Percentiles rank a stretch among this genome's conserved stretches.
These are phyloP conservation scores for Synergus gifuensis DNA, from an alignment of 2,888 invertebrate genomes.

Conservation along the genomic window DNA sequence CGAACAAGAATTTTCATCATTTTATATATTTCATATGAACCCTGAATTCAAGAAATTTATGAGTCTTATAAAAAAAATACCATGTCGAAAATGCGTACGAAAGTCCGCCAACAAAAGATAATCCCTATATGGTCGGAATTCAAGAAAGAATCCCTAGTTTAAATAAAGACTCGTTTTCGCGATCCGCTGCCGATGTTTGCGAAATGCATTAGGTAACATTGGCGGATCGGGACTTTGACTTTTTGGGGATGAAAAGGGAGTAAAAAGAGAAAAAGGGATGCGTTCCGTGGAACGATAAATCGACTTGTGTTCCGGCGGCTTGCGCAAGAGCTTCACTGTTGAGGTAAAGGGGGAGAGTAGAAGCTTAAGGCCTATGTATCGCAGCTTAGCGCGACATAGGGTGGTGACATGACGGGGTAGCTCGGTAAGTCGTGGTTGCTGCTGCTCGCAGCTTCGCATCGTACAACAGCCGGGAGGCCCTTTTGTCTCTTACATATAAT, in stretches of 20 bases:
- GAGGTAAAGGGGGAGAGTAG: constrained; percentile 50
- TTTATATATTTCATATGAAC: too few relatives aligned
- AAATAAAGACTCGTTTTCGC: constrained; percentile 70
- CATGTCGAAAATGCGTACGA: neutral
- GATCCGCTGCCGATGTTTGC: constrained; percentile 71
- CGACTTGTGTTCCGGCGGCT: constrained; percentile 15
- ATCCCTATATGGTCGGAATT: neutral
- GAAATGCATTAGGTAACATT: constrained; percentile 68
- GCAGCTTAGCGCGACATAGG: constrained; percentile 66
- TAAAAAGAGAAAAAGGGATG: neutral
- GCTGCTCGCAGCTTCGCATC: constrained; percentile 40
- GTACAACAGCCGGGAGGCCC: constrained; percentile 56
- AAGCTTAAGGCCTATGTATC: constrained; percentile 72
- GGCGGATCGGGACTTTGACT: constrained; percentile 23
- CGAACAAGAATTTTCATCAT: too few relatives aligned
- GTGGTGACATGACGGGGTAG: constrained; percentile 49
- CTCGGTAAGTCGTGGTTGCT: constrained; percentile 40
- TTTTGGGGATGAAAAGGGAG: neutral
- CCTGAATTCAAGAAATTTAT: too few relatives aligned
- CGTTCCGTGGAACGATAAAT: constrained; percentile 26
- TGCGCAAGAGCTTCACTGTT: neutral
- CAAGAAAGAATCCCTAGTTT: constrained; percentile 68
- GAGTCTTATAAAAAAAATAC: too few relatives aligned
- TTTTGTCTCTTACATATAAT: constrained; percentile 81
- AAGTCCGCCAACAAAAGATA: constrained; percentile 26